phyloP scores from a whole-genome alignment of 2,113 vertebrate species.

The Ceyx melanurus region DNA sequence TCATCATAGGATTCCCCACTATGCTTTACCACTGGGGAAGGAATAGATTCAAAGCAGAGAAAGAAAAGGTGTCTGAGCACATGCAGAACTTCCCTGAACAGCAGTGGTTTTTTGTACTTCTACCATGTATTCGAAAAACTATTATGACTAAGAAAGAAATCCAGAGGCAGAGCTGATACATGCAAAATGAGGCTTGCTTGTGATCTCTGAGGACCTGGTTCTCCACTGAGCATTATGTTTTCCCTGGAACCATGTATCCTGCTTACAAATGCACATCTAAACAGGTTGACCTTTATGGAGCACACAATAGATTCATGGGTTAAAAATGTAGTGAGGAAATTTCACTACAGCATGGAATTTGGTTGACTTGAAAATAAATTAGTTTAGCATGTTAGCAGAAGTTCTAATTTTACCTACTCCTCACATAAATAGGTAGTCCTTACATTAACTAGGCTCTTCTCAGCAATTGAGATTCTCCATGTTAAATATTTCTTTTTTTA shows the following conservation, averaged over 20 bases:
- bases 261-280: neutral
- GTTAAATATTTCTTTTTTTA: slow-evolving; percentile 43
- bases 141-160: neutral
- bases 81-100: slow-evolving; percentile 53
- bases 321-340: neutral
- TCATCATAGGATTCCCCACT: slow-evolving; percentile 46
- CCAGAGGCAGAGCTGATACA: neutral
- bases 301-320: neutral
- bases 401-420: slow-evolving; percentile 20
- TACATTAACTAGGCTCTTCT: neutral
- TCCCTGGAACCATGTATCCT: neutral
- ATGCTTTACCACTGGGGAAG: slow-evolving; percentile 43
- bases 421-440: slow-evolving; percentile 2
- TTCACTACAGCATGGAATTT: neutral
- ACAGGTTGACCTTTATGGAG: neutral
- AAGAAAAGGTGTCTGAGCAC: slow-evolving; percentile 39
- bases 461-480: slow-evolving; percentile 35
- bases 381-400: neutral
- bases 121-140: neutral
- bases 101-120: slow-evolving; percentile 45
- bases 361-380: slow-evolving; percentile 21
- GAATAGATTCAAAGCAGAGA: slow-evolving; percentile 49
- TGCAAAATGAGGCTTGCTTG: slow-evolving; percentile 12
- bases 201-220: neutral
- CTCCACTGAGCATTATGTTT: neutral